Evolutionary conservation across 2,113 vertebrate species (phyloP).

Genomic region (Maccullochella peelii): DNA sequence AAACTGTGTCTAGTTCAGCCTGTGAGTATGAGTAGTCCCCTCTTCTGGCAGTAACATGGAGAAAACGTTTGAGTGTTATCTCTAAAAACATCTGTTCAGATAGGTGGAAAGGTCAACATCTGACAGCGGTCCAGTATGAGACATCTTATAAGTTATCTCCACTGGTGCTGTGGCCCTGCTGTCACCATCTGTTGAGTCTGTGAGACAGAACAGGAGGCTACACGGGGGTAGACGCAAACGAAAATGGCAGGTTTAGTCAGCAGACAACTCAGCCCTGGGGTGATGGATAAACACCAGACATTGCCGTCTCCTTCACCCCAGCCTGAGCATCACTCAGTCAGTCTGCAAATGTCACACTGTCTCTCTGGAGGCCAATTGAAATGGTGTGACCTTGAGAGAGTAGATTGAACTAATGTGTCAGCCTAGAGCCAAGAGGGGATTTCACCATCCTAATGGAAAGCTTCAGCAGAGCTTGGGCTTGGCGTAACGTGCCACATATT

Average conservation of each 20-base stretch:
- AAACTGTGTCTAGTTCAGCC: not conserved
- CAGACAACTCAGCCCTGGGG: not conserved
- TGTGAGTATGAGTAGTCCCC: not conserved
- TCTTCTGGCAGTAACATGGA: not conserved
- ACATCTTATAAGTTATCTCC: not conserved
- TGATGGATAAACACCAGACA: constrained; percentile 51
- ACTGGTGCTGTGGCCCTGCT: not conserved
- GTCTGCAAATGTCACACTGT: constrained; percentile 37
- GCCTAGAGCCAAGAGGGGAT: constrained; percentile 43
- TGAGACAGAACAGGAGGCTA: not conserved
- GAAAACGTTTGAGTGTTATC: not conserved
- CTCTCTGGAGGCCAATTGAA: constrained; percentile 59
- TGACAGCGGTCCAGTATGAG: not conserved
- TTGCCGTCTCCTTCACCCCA: constrained; percentile 25
- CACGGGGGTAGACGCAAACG: too few relatives aligned
- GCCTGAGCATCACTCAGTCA: constrained; percentile 11
- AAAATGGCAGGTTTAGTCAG: constrained; percentile 14
- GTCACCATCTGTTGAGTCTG: not conserved
- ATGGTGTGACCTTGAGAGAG: constrained; percentile 59
- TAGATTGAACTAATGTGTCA: constrained; percentile 59
- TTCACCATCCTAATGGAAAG: constrained; percentile 67
- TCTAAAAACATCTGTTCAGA: not conserved
- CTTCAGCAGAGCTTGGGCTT: constrained; percentile 55
- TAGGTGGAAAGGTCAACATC: not conserved
- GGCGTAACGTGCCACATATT: constrained; percentile 42